These are phyloP conservation scores for Pampus argenteus DNA, from an alignment of 2,797 vertebrate genomes.

Conservation along the genomic window DNA sequence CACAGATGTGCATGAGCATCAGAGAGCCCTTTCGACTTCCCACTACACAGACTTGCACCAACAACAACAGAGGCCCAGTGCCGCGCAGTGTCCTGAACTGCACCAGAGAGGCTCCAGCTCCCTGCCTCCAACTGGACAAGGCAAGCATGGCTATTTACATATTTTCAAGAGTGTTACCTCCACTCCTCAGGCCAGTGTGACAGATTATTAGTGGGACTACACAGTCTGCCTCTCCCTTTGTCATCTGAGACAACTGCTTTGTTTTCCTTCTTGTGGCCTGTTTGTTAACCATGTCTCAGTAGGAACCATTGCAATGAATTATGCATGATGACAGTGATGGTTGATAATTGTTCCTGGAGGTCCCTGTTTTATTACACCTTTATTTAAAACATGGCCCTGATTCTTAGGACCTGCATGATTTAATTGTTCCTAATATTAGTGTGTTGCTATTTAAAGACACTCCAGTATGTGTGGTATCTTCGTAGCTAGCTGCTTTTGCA, in stretches of 20 bases:
- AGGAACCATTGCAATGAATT: slow-evolving; percentile 69
- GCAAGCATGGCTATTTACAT: slow-evolving; percentile 54
- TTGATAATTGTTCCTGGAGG: slow-evolving; percentile 73
- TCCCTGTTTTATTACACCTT: slow-evolving; percentile 69
- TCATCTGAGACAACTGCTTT: slow-evolving; percentile 25
- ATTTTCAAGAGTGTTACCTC: slow-evolving; percentile 17
- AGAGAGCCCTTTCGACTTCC: slow-evolving; percentile 54
- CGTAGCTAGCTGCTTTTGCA: slow-evolving; percentile 57
- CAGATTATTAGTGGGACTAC: slow-evolving; percentile 14
- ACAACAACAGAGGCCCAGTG: slow-evolving; percentile 71
- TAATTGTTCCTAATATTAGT: slow-evolving; percentile 74
- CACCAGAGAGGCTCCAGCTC: slow-evolving; percentile 77
- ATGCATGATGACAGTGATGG: slow-evolving; percentile 68
- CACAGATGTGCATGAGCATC: slow-evolving; percentile 86
- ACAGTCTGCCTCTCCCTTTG: slow-evolving; percentile 21
- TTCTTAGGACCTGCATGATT: slow-evolving; percentile 62
- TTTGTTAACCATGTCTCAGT: slow-evolving; percentile 63
- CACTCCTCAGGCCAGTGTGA: not conserved
- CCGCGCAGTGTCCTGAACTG: slow-evolving; percentile 68
- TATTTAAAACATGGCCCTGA: slow-evolving; percentile 81
- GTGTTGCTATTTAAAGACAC: slow-evolving; percentile 74
- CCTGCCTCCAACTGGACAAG: slow-evolving; percentile 73
- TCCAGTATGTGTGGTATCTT: slow-evolving; percentile 49
- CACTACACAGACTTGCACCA: slow-evolving; percentile 75
- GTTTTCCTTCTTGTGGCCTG: slow-evolving; percentile 34